Base-by-base conservation (phyloP, 2,888 invertebrate genomes). In the Cenopis cana region DNA sequence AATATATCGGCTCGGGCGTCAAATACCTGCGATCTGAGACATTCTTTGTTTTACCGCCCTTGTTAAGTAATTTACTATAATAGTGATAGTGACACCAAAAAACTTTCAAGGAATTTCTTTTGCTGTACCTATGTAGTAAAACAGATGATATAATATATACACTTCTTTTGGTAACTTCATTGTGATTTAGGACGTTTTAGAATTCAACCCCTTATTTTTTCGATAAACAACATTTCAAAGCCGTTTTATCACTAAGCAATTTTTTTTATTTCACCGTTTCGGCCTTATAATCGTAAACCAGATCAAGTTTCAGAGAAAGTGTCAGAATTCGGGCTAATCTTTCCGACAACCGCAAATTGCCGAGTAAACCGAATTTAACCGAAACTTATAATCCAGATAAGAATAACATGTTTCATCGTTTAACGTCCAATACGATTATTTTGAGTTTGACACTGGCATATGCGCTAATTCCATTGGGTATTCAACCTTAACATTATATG, bases 361-460 rank as follows among this genome's bases (percentile, higher is more conserved):
- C 38, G 18, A 14, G 49, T 62, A 52, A 29, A 20, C 18, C 20
- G 50, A 62, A 60, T 46, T 46, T 12, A 46, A 46, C 46, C 14
- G n/a, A 50, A 64, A 65, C 9, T 70, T 65, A 65, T 70, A 65
- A 70, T 46, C 24, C 59, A 46, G 70, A 70, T 70, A 54, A 52
- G 59, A 54, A 46, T 41, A 65, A 65, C 70, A 70, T 52, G 70
- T 52, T 70, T 65, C 64, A 50, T 50, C 69, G 59, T 46, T 70
- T 33, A 59, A 54, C 46, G 9, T 55, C 12, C 20, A 24, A 50
- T 46, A 46, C 46, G n/a, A 8, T 24, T 14, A 5, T 4, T 24
- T 24, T 24, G 24, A 24, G 24, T 24, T 24, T 24, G 2, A 24
- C 24, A 24, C 24, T 24, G 46, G n/a, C 4, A 12, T 59, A 65